A percentile compares a stretch with the other conserved stretches of the same genome.
Evolutionary conservation across 1,140 invertebrate species (phyloP).

Genomic region (Latrodectus geometricus): DNA sequence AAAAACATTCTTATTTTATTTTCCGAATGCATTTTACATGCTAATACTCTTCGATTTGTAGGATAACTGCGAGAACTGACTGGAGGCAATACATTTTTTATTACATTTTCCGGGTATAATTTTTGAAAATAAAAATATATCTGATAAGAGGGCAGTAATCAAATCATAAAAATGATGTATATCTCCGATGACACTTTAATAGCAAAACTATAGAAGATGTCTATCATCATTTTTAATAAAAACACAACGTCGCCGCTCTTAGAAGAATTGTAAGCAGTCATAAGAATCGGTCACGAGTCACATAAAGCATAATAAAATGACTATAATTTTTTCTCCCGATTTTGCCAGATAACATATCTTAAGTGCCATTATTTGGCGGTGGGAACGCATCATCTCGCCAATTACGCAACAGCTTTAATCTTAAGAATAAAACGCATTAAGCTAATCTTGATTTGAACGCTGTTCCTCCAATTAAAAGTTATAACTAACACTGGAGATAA

Average conservation of each 20-base stretch:
- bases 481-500: conserved; percentile 20
- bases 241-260: neutral
- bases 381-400: neutral
- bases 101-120: too few species aligned
- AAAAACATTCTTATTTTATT: too few species aligned
- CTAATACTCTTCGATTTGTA: too few species aligned
- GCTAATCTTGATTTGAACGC: neutral
- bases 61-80: too few species aligned
- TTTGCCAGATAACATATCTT: neutral
- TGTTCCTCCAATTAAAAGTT: conserved; percentile 40
- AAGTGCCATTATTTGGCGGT: neutral
- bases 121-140: neutral
- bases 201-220: neutral
- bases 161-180: neutral
- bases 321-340: neutral
- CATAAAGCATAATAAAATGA: neutral
- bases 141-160: neutral
- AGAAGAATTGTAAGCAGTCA: neutral
- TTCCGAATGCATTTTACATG: too few species aligned
- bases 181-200: neutral
- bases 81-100: too few species aligned
- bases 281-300: neutral
- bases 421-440: too few species aligned
- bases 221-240: neutral
- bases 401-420: neutral